phyloP scores from a whole-genome alignment of 2,888 invertebrate genomes.

The Euplagia quadripunctaria region DNA sequence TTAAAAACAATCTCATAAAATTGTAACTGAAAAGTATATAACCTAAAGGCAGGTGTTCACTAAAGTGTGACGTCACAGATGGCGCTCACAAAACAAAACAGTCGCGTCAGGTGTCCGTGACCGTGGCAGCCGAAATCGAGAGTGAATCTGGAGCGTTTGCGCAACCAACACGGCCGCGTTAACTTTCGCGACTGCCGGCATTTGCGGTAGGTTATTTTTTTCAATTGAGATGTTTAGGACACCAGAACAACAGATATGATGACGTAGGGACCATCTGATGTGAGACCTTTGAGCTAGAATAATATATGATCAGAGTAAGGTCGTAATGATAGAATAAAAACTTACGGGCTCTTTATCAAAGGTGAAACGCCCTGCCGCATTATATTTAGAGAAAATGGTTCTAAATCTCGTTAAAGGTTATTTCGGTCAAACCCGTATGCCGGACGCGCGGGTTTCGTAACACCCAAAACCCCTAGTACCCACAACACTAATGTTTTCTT shows the following conservation, averaged over 20 bases:
- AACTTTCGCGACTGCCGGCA: slow-evolving; percentile 40
- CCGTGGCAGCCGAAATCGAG: slow-evolving; percentile 77
- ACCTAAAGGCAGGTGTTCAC: slow-evolving; percentile 41
- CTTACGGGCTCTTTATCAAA: no score
- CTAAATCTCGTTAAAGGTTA: background rate
- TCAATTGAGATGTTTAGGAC: slow-evolving; percentile 7
- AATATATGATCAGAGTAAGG: no score
- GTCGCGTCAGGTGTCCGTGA: slow-evolving; percentile 72
- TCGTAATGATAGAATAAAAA: no score
- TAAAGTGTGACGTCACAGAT: slow-evolving; percentile 46
- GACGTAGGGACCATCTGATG: background rate
- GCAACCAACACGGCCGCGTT: slow-evolving; percentile 50
- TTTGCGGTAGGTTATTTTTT: slow-evolving; percentile 19
- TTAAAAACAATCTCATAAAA: background rate
- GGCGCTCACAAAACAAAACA: slow-evolving; percentile 51
- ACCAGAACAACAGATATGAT: background rate
- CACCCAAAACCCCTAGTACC: background rate
- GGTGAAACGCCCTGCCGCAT: no score
- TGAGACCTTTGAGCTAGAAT: no score
- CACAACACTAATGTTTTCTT: slow-evolving; percentile 3
- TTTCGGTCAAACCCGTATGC: slow-evolving; percentile 10
- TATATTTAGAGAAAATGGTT: no score
- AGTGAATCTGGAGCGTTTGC: slow-evolving; percentile 75
- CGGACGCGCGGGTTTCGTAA: slow-evolving; percentile 7
- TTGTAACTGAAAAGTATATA: slow-evolving; percentile 18